Evolutionary conservation across 2,797 vertebrate genomes (phyloP).

Genomic region (Ibycter americanus): DNA sequence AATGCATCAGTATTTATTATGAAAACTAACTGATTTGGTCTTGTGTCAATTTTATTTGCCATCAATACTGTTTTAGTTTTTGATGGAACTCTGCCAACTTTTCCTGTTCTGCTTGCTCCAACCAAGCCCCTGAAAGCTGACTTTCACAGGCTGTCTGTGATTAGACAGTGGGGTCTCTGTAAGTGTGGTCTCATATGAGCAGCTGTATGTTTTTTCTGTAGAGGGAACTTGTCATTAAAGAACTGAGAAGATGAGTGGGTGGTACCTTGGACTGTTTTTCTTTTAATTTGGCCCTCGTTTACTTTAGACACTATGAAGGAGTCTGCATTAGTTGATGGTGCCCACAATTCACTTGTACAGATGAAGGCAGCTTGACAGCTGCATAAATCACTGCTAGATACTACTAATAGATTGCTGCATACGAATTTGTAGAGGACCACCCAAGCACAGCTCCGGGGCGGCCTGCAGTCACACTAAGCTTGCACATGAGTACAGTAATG

Average conservation of each 20-base stretch:
- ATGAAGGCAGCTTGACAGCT: constrained; percentile 94
- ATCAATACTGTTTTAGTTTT: constrained; percentile 40
- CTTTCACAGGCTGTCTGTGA: constrained; percentile 64
- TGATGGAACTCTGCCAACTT: constrained; percentile 65
- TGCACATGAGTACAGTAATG: constrained; percentile 85
- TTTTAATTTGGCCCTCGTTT: constrained; percentile 80
- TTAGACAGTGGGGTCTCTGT: constrained; percentile 79
- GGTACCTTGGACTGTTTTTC: constrained; percentile 85
- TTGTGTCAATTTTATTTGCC: constrained; percentile 56
- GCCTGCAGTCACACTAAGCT: constrained; percentile 82
- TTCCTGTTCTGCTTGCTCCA: constrained; percentile 54
- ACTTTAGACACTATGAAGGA: constrained; percentile 81
- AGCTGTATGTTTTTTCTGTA: constrained; percentile 76
- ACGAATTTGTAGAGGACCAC: constrained; percentile 88
- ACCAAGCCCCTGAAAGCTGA: constrained; percentile 57
- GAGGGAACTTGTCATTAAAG: constrained; percentile 80
- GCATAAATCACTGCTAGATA: constrained; percentile 91
- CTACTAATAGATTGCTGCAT: constrained; percentile 90
- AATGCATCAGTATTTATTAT: constrained; percentile 53
- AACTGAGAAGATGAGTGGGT: constrained; percentile 81
- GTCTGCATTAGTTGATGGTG: constrained; percentile 78
- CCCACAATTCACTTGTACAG: constrained; percentile 89
- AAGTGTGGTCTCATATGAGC: constrained; percentile 69
- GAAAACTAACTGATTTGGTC: constrained; percentile 59
- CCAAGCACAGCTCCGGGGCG: constrained; percentile 81